Percentiles rank a stretch among this genome's conserved stretches.
These are phyloP conservation scores for Sebastes nivosus DNA, from an alignment of 2,797 vertebrate genomes.

Conservation along the genomic window DNA sequence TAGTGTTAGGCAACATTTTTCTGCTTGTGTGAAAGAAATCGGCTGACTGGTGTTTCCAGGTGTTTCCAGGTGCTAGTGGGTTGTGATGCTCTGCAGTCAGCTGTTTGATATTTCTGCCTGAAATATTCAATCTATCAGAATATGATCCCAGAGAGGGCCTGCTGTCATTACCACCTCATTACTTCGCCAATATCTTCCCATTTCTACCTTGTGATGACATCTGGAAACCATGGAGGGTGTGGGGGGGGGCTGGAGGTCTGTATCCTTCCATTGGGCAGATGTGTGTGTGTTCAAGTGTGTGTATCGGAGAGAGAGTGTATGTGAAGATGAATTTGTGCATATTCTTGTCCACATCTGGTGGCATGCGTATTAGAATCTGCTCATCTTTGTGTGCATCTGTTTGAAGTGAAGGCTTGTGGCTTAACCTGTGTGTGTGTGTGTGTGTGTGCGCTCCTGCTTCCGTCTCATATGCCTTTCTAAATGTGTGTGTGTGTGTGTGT, in stretches of 20 bases:
- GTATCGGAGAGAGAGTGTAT: neutral
- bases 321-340: neutral
- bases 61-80: neutral
- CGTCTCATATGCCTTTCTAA: conserved; percentile 1
- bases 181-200: conserved; percentile 13
- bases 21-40: neutral
- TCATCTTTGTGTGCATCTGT: neutral
- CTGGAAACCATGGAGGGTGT: neutral
- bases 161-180: conserved; percentile 28
- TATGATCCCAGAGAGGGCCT: neutral
- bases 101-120: conserved; percentile 6
- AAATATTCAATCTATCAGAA: conserved; percentile 19
- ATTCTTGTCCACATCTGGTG: neutral
- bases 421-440: neutral
- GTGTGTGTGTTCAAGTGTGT: neutral
- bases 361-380: neutral
- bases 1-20: neutral
- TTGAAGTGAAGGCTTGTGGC: neutral
- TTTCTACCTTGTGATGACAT: conserved; percentile 18
- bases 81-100: neutral
- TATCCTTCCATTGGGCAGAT: neutral
- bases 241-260: neutral
- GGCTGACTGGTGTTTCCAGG: neutral
- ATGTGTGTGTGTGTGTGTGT: too few relatives aligned
- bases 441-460: neutral